A percentile compares a stretch with the other conserved stretches of the same genome.
Conservation (phyloP, 2,888 invertebrate species). For the Parascotia fuliginaria region DNA sequence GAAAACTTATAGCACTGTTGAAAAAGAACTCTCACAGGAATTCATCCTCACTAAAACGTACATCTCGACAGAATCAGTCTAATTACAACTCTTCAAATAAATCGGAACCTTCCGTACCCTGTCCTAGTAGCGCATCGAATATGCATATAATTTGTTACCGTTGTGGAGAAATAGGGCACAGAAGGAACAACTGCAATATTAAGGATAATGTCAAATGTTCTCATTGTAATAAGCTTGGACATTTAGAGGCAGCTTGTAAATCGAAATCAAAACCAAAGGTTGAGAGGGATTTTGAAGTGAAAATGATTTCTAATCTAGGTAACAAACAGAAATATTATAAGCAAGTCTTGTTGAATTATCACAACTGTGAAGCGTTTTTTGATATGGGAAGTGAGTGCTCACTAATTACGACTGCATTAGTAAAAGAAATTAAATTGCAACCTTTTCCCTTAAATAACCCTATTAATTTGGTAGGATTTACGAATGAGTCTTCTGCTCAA, state of each 20-base stretch:
- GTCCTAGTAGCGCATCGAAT: neutral
- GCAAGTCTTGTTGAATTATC: neutral
- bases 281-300: neutral
- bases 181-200: too few relatives aligned
- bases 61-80: neutral
- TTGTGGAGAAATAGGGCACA: constrained; percentile 9
- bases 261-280: constrained; percentile 1
- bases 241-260: constrained; percentile 4
- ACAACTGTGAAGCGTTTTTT: neutral
- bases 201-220: neutral
- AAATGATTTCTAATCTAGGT: constrained; percentile 2
- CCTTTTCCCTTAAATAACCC: neutral
- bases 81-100: neutral
- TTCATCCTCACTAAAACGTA: neutral
- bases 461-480: constrained; percentile 2
- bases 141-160: neutral
- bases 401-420: neutral
- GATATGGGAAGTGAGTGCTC: constrained; percentile 8
- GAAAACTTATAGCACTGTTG: too few relatives aligned
- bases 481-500: neutral
- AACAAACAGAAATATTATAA: constrained; percentile 5
- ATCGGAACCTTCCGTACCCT: too few relatives aligned
- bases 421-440: neutral
- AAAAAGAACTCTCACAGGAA: too few relatives aligned
- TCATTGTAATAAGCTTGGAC: neutral